Evolutionary conservation across 2,113 vertebrate species (phyloP), one percentile per base, ranked within the genome.

Genomic region (Ibidorhyncha struthersii): DNA sequence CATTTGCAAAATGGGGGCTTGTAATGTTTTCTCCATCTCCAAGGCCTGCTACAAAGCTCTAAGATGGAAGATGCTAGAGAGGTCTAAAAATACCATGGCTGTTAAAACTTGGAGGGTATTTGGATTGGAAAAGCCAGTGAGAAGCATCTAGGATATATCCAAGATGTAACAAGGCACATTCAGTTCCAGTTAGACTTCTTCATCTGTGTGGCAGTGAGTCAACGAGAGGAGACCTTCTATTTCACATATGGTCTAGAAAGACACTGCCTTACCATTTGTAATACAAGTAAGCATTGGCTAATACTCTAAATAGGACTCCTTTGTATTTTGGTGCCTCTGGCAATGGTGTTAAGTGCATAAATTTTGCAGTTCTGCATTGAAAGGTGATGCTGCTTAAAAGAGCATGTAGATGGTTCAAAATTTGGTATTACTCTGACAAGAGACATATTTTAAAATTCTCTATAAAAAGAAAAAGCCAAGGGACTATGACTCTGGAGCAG

Each of bases 381-480:
- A 78, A 93, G 34, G 23, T 58, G 70, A 58, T 84, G 87, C 59
- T 77, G 41, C 69, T 86, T 62, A 70, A 50, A 25, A 74, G 50
- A 70, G 70, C 73, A 83, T 88, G 69, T 66, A 38, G 38, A 55
- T 82, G 29, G 62, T 49, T 94, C 50, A 30, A 56, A 77, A 91
- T 82, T 56, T 82, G 66, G 15, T 93, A 53, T 70, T 87, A 41
- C n/a, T 85, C 66, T 83, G 85, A 80, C 1, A 6, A 38, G 61
- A 82, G 53, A 53, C 12, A 15, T 72, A 67, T 77, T 92, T 93
- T 66, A 5, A 80, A 94, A 85, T 86, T 82, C 21, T 77, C 79
- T 93, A 73, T 95, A 80, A 96, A 96, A 96, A 88, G 70, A 87
- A 94, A 94, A 93, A 93, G 53, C 50, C 71, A 82, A 50, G 63